Evolutionary conservation across 2,797 vertebrate species (phyloP), one percentile per base, ranked within the genome.

Genomic region (Sebastes melanostomus): DNA sequence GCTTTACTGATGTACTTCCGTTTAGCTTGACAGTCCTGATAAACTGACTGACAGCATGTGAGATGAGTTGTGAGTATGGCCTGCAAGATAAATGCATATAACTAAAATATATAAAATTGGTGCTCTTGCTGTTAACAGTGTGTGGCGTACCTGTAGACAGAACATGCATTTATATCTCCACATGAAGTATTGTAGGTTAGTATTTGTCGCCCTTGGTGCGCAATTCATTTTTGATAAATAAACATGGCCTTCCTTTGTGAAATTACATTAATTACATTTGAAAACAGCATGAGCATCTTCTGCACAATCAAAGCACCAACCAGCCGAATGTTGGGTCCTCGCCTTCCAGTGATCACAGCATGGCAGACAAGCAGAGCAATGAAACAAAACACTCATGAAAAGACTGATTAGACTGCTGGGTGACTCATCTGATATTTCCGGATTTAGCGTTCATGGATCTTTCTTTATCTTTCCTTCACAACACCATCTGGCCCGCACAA

Each of bases 361-460:
- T 50, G 60, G 75, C 73, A 84, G 81, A 78, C 82, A 83, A 88
- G 90, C 24, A 72, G 36, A 84, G 72, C 34, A 27, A 73, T 66
- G 76, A 74, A 85, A 82, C 72, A 87, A 70, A 54, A 86, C 84
- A 62, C 61, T 82, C 68, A 66, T 85, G 79, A 87, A 89, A 73
- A 78, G 66, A 69, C 73, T 20, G 66, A 87, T 84, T 83, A 80
- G 72, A 77, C 75, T 66, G 60, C 30, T 54, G 63, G 46, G 65
- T 54, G 73, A 80, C 59, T 67, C 83, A 89, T 86, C 84, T 88
- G 79, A 91, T 92, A 88, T 90, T 86, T 90, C 88, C 89, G 77
- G 80, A 71, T 93, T 90, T 86, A 75, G 81, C 80, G 67, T 87
- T 86, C 77, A 81, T 87, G 72, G 78, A 83, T 82, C 76, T 86